phyloP scores from a whole-genome alignment of 2,888 invertebrate species.

The Lepidonotus clava region DNA sequence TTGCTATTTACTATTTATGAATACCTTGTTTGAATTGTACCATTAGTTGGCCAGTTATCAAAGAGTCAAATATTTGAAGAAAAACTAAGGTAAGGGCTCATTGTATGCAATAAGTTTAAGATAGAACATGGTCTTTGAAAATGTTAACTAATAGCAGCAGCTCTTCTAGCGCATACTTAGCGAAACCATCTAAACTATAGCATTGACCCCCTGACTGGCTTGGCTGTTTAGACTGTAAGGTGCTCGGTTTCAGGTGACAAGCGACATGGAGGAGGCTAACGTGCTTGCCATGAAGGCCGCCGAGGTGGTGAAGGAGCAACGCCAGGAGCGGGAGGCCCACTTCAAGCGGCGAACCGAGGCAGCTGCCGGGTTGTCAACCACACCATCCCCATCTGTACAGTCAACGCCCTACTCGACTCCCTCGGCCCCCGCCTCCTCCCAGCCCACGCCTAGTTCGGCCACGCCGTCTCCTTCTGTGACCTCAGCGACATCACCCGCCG shows the following conservation, averaged over 20 bases:
- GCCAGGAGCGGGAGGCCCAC: slow-evolving; percentile 64
- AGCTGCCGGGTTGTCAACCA: slow-evolving; percentile 31
- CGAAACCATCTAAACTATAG: too few species aligned
- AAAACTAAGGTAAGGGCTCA: too few species aligned
- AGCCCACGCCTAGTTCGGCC: not conserved
- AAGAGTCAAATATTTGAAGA: too few species aligned
- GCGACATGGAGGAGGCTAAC: slow-evolving; percentile 65
- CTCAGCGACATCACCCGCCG: not conserved
- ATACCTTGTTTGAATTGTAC: too few species aligned
- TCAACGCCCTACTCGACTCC: slow-evolving; percentile 51
- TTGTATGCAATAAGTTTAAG: too few species aligned
- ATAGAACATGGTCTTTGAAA: too few species aligned
- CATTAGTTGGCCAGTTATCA: too few species aligned
- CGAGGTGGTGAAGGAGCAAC: slow-evolving; percentile 71
- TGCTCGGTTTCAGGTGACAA: slow-evolving; percentile 5
- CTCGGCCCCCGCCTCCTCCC: slow-evolving; percentile 1
- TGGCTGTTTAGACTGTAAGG: not conserved
- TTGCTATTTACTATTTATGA: too few species aligned
- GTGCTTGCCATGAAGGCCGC: slow-evolving; percentile 70
- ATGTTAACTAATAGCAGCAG: too few species aligned
- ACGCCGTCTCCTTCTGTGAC: not conserved
- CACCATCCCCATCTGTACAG: slow-evolving; percentile 22
- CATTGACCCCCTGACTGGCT: too few species aligned
- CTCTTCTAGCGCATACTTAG: too few species aligned
- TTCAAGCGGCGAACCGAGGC: not conserved